These are phyloP conservation scores for Megaleporinus macrocephalus DNA, from an alignment of 2,113 vertebrate species.

Conservation along the genomic window DNA sequence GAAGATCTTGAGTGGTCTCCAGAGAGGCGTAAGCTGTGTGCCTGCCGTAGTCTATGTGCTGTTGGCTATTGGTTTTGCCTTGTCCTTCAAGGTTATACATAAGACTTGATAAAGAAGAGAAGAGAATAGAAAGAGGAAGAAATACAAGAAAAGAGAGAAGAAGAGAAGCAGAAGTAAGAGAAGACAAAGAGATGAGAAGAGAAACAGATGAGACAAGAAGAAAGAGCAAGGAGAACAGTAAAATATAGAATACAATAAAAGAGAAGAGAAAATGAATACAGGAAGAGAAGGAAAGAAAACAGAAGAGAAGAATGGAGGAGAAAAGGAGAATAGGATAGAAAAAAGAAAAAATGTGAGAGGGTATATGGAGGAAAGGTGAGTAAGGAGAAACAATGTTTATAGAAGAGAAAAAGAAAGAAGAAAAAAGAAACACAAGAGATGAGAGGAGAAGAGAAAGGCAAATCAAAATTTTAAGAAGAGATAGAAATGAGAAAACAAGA, in stretches of 20 bases:
- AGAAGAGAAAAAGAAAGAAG: not conserved
- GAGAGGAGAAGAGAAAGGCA: not conserved
- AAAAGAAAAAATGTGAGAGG: too few species aligned
- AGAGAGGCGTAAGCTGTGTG: not conserved
- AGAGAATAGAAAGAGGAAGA: not conserved
- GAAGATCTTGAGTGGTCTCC: not conserved
- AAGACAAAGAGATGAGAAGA: too few species aligned
- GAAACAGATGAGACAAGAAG: too few species aligned
- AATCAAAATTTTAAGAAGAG: too few species aligned
- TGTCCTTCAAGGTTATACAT: not conserved
- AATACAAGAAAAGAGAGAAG: fast-evolving
- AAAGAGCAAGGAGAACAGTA: too few species aligned
- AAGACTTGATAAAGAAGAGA: not conserved
- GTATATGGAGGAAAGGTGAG: too few species aligned
- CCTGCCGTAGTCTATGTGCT: not conserved
- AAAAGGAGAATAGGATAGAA: too few species aligned
- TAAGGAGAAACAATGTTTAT: too few species aligned
- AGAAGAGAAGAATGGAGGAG: not conserved
- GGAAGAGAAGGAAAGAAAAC: not conserved
- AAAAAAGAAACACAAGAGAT: not conserved
- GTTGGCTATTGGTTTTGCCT: not conserved
- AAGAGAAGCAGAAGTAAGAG: too few species aligned
- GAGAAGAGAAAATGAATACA: not conserved
- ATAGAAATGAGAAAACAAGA: not conserved
- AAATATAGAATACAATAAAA: not conserved